Evolutionary conservation across 92 coral and sea anemone species (phyloP), one percentile per base, ranked within the genome.

Genomic region (Desmophyllum pertusum): DNA sequence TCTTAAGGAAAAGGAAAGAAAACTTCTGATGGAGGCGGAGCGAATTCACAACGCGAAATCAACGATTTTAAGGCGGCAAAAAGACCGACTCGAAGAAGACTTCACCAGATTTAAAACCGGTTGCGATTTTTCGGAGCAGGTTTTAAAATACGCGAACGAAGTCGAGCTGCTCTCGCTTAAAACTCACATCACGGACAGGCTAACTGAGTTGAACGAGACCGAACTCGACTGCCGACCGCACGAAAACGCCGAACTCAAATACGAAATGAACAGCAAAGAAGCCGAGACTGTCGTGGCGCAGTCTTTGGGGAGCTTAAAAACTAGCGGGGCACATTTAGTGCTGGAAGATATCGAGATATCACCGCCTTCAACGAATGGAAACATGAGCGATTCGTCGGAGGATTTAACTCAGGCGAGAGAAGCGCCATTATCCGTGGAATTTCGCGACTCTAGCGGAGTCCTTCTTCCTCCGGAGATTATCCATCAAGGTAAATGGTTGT

Each of bases 121-220:
- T 55, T 87, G 92, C 70, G 94, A 85, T 21, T 97, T 94, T 70
- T 84, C 98, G 1, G 86, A 87, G 53, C 99, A 97, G 83, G 92
- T 95, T 75, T 76, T 97, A 70, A 94, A 89, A 76, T 94, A 92
- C 78, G 92, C 92, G 19, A 97, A 95, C 74, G 98, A 93, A 43
- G 98, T 94, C 0, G 99, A 96, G 61, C 70, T 96, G 67, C 75
- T 91, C 35, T 87, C 85, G 77, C 86, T 89, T 1, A 94, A 91
- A 67, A 88, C 84, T 5, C 93, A 80, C 25, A 92, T 96, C 38
- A 91, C 80, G 11, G 83, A 82, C 23, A 85, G 99, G 15, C 82
- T 96, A 17, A 90, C 93, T 15, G 91, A 88, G 29, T 81, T 96
- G 19, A 88, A 79, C 48, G 80, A 84, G 46, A 87, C 92, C 29